Conservation (phyloP, 2,113 vertebrate genomes). For the Toxotes chatareus region DNA sequence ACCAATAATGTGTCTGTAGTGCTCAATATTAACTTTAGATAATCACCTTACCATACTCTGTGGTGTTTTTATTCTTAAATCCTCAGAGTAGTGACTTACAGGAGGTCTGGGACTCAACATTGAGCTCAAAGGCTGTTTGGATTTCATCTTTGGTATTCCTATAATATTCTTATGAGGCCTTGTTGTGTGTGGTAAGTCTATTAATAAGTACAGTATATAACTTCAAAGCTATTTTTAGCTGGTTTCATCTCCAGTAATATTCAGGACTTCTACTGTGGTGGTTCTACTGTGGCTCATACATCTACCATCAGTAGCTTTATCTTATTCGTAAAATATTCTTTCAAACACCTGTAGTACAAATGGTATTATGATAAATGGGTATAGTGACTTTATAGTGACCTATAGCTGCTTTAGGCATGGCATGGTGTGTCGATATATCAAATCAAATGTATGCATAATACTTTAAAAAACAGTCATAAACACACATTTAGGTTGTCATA, state of each 20-base stretch:
- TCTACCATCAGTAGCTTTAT: neutral
- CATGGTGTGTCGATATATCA: too few species aligned
- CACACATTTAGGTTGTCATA: too few species aligned
- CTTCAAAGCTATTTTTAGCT: slow-evolving; percentile 8
- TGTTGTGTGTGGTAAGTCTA: neutral
- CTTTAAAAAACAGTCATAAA: too few species aligned
- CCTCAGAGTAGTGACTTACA: slow-evolving; percentile 12
- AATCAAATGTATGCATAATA: too few species aligned
- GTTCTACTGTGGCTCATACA: neutral
- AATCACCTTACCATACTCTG: slow-evolving; percentile 34
- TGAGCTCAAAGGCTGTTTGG: slow-evolving; percentile 19
- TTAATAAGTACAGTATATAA: neutral
- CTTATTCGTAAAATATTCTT: too few species aligned
- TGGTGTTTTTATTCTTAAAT: slow-evolving; percentile 43
- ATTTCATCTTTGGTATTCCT: neutral
- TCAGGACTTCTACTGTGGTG: neutral
- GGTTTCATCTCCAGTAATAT: neutral
- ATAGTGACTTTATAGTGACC: too few species aligned
- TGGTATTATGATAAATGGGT: too few species aligned
- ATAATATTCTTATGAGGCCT: neutral
- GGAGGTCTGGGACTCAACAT: slow-evolving; percentile 9
- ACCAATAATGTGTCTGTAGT: slow-evolving; percentile 34
- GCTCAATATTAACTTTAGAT: slow-evolving; percentile 56
- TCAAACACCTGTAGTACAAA: too few species aligned
- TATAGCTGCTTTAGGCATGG: too few species aligned